These are phyloP conservation scores for Platichthys stellatus DNA, from an alignment of 2,113 vertebrate species.

Conservation along the genomic window DNA sequence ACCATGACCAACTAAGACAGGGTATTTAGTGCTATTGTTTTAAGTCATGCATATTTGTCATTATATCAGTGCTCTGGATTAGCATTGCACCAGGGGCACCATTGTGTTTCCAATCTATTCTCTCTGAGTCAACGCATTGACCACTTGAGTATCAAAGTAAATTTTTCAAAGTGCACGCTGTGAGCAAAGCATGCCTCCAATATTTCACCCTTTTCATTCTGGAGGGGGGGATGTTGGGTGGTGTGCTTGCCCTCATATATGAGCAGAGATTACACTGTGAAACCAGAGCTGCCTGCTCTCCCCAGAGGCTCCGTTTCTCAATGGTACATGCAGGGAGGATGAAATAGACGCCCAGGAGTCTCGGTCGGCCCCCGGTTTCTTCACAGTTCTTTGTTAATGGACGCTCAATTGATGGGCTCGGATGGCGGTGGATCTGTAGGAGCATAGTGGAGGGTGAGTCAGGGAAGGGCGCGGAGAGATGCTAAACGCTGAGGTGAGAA, in stretches of 20 bases:
- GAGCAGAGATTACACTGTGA: conserved; percentile 60
- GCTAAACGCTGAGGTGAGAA: conserved; percentile 19
- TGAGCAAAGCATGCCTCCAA: conserved; percentile 58
- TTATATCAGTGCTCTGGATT: conserved; percentile 30
- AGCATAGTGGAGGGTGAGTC: conserved; percentile 43
- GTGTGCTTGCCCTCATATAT: conserved; percentile 56
- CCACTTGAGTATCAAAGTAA: conserved; percentile 27
- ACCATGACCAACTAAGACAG: not conserved
- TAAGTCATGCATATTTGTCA: conserved; percentile 26
- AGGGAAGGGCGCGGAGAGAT: conserved; percentile 12
- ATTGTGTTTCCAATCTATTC: conserved; percentile 9
- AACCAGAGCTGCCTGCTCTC: conserved; percentile 57
- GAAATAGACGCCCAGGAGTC: conserved; percentile 60
- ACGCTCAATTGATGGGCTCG: conserved; percentile 56
- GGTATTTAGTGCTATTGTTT: conserved; percentile 26
- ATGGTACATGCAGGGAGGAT: conserved; percentile 52
- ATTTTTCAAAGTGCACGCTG: conserved; percentile 47
- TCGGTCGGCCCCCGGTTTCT: conserved; percentile 32
- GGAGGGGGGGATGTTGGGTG: conserved; percentile 18
- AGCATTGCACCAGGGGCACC: not conserved
- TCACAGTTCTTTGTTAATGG: conserved; percentile 62
- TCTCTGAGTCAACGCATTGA: conserved; percentile 41
- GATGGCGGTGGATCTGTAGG: conserved; percentile 29
- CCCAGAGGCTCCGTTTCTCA: conserved; percentile 55
- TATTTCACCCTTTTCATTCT: conserved; percentile 48